Evolutionary conservation across 2,888 invertebrate genomes (phyloP).

Genomic region (Geotrupes spiniger): DNA sequence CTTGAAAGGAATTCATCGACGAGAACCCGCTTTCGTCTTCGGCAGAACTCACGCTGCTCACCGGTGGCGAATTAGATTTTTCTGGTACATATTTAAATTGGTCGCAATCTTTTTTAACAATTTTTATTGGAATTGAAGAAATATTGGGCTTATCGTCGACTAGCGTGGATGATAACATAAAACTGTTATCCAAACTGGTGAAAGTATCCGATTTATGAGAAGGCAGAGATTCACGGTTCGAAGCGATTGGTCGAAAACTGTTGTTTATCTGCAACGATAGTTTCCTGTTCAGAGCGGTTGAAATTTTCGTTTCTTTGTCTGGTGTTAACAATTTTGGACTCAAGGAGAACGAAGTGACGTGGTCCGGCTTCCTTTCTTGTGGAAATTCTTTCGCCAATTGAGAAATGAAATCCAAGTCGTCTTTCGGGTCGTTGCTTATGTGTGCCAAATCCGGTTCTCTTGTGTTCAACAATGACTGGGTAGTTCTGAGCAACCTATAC

Average conservation of each 20-base stretch:
- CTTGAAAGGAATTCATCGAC: constrained; percentile 81
- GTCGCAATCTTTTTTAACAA: not conserved
- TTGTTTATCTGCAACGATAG: constrained; percentile 41
- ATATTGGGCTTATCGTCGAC: constrained; percentile 34
- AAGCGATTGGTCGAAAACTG: constrained; percentile 29
- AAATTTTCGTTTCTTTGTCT: constrained; percentile 38
- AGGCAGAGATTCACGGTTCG: too few relatives aligned
- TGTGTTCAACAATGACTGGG: constrained; percentile 62
- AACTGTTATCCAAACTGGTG: too few relatives aligned
- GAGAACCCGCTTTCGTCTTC: constrained; percentile 86
- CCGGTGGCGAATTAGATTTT: constrained; percentile 33
- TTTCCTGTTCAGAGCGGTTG: constrained; percentile 44
- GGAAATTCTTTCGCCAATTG: constrained; percentile 48
- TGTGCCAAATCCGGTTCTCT: constrained; percentile 60
- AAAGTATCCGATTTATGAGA: too few relatives aligned
- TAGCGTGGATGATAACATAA: constrained; percentile 33
- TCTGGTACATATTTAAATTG: constrained; percentile 24
- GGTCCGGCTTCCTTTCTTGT: constrained; percentile 34
- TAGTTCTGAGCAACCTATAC: constrained; percentile 62
- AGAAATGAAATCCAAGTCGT: constrained; percentile 44
- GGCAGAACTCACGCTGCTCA: constrained; percentile 46
- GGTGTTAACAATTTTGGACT: constrained; percentile 42
- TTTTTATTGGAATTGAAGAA: constrained; percentile 16
- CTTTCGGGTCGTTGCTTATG: constrained; percentile 32
- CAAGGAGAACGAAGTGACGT: constrained; percentile 41